Base-by-base conservation (phyloP, 2,888 invertebrate species). In the Pogonocherus hispidulus region DNA sequence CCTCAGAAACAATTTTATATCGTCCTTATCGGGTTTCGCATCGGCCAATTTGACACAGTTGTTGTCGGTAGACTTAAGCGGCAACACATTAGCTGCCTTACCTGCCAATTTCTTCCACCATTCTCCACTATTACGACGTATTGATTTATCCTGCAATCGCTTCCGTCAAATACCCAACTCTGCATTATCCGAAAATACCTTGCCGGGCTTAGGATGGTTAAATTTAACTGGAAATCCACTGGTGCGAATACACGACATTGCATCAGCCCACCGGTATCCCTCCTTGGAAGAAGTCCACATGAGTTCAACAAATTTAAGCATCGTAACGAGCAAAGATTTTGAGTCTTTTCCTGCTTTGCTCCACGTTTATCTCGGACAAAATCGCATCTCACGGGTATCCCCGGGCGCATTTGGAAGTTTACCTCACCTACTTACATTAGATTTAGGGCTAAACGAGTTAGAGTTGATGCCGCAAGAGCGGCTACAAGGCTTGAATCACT, bases 201-300 rank as follows among this genome's bases (percentile, higher is more conserved):
- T 94, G 47, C 92, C 93, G 0, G 90, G 90, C 2, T 85, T 95
- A 0, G 90, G 89, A 9, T 92, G 92, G 87, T 86, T 97, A 2
- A 96, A 96, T 82, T 88, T 97, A 78, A 94, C 95, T 6, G 91
- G 90, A 1, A 97, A 97, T 86, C 93, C 94, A 0, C 87, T 96
- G 65, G 88, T 90, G 19, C 90, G 92, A 79, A 91, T 95, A 74
- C 90, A 93, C 81, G 93, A 93, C 78, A 88, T 91, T 80, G 89
- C 90, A 77, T 89, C 90, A 66, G 89, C 91, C 41, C 91, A 92
- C 78, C 88, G 90, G 78, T 93, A 93, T 86, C 91, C 94, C 1
- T 87, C 91, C n/a, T 87, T 95, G n/a, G 92, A 94, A 83, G 94
- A 95, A 84, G 88, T 78, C 47, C 91, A 94, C 82, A 91, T 94